Base-by-base conservation (phyloP, 2,113 vertebrate genomes). In the Pleuronectes platessa region DNA sequence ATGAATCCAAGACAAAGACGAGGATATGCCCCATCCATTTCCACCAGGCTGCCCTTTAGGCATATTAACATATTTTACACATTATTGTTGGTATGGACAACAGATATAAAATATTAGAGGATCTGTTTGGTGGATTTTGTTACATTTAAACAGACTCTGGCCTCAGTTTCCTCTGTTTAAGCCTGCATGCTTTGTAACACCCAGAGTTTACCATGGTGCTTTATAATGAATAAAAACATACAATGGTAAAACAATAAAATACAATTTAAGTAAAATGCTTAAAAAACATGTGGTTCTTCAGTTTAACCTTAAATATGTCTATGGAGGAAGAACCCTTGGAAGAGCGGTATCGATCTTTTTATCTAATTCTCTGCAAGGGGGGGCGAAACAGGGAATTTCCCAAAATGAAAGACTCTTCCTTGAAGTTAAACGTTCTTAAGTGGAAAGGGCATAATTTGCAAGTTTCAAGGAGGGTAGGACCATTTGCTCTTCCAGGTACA, bases 381-480 rank as follows among this genome's bases (percentile, higher is more conserved):
- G 40, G 13, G 1, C 5, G 0, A 35, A 40, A 21, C 2, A 17
- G 53, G 15, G 55, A 8, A 54, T 72, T 60, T 37, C 60, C 26
- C 59, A 40, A 40, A 56, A 27, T 21, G 35, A 7, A 7, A 9
- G 23, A 15, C 37, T 45, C 7, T 63, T 49, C 55, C 13, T 63
- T 11, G 31, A 58, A 12, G 37, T 37, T 61, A 31, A 31, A 6
- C 31, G 1, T 31, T 31, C 0, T 31, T 53, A 49, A 40, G 68
- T 31, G 31, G 49, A 69, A 74, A 71, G 60, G 0, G 51, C 17
- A 26, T 51, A 18, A 47, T 74, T 66, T 73, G 51, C 42, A 51
- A 45, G 42, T 7, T 61, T 18, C 23, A 20, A 11, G 17, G 54
- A 55, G 10, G 17, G 5, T 37, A n/a, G 14, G 47, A 11, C 15